A percentile compares a stretch with the other conserved stretches of the same genome.
Evolutionary conservation across 2,888 invertebrate genomes (phyloP).

Genomic region (Patella caerulea): DNA sequence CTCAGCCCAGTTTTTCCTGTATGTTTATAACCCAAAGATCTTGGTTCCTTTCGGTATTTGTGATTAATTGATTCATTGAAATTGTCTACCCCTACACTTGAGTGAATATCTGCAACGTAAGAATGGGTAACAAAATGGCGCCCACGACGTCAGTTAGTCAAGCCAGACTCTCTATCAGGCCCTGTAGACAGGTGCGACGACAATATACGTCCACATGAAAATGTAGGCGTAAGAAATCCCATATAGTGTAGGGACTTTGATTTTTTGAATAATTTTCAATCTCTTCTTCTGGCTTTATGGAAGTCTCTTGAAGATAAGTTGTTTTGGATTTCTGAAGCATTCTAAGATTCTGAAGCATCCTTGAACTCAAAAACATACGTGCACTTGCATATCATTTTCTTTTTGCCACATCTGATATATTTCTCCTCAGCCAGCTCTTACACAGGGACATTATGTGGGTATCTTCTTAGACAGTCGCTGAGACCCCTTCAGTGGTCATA

Average conservation of each 20-base stretch:
- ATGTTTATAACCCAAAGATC: too few species aligned
- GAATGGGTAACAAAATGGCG: too few species aligned
- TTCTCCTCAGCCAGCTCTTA: neutral
- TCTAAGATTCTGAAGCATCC: neutral
- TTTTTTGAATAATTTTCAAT: neutral
- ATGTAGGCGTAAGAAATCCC: neutral
- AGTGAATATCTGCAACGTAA: too few species aligned
- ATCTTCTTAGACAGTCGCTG: neutral
- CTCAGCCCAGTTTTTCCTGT: neutral
- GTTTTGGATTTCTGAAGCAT: neutral
- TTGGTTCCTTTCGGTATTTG: too few species aligned
- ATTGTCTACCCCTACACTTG: too few species aligned
- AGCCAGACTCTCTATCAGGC: too few species aligned
- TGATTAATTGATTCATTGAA: too few species aligned
- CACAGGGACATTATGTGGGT: neutral
- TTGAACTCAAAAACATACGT: neutral
- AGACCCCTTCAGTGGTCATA: neutral
- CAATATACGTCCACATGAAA: neutral
- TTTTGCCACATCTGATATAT: neutral
- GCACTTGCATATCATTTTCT: neutral
- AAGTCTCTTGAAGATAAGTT: too few species aligned
- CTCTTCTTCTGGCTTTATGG: neutral
- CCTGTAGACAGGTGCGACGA: neutral
- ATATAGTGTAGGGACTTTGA: neutral
- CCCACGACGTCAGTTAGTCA: too few species aligned